Evolutionary conservation across 2,113 vertebrate genomes (phyloP).

Genomic region (Rhinoptilus africanus): DNA sequence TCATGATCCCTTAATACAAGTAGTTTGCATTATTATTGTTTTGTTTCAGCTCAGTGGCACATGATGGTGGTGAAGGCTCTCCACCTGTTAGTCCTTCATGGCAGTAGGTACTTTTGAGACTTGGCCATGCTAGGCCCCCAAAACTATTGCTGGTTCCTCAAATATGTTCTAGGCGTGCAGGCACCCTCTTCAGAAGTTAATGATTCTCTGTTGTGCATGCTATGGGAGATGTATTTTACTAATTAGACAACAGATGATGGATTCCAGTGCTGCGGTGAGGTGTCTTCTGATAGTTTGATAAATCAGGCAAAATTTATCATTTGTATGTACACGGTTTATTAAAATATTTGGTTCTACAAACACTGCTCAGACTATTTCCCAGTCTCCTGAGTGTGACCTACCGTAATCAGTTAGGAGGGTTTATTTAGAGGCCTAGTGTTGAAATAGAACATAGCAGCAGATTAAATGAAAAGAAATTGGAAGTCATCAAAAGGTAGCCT

Average conservation of each 20-base stretch:
- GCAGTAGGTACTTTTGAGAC: neutral
- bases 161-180: neutral
- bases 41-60: neutral
- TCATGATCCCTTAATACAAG: neutral
- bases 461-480: neutral
- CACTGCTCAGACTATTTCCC: neutral
- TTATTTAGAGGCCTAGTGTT: neutral
- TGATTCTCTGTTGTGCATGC: neutral
- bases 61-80: neutral
- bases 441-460: neutral
- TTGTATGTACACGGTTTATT: neutral
- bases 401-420: neutral
- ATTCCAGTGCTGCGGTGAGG: neutral
- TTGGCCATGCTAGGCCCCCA: rapidly evolving
- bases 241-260: neutral
- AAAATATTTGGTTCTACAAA: neutral
- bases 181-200: neutral
- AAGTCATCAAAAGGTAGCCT: neutral
- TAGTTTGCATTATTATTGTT: neutral
- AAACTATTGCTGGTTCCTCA: neutral
- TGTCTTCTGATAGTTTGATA: neutral
- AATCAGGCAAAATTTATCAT: neutral
- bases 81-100: neutral
- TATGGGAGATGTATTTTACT: neutral
- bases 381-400: neutral